Evolutionary conservation across 2,113 vertebrate species (phyloP), one percentile per base, ranked within the genome.

Genomic region (Edolisoma coerulescens): DNA sequence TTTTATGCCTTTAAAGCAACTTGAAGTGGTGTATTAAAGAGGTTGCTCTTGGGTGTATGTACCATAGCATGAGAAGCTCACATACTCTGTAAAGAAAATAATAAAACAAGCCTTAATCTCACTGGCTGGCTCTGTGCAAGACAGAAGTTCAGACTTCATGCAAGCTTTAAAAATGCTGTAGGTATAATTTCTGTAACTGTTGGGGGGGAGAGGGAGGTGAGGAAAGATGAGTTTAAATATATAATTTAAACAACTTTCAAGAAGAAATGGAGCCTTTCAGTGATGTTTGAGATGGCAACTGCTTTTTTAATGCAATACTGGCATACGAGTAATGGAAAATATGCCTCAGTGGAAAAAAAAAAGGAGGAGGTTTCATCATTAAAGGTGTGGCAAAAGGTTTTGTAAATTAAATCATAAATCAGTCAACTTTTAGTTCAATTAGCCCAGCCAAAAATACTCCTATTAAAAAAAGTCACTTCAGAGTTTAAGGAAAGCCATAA

Each of bases 401-500:
- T 96, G 90, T 93, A 97, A 98, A 97, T 97, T 96, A 97, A 96
- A 42, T 22, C 82, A 97, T 97, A 97, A 97, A 97, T 97, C 93
- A 94, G 70, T 97, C 96, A 94, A 88, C 63, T 97, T 98, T 96
- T 95, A 96, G 89, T 97, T 98, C 95, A 97, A 97, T 97, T 98
- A 97, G 61, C 74, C 68, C 68, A 92, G 94, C 84, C 91, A 96
- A 97, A 97, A 97, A 88, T 61, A 88, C 22, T 95, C 73, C 23
- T 92, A 85, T 91, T 93, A 77, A 95, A 94, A 91, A 91, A 96
- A 93, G 32, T 87, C 80, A 90, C 67, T 77, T 93, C 84, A 76
- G 84, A 83, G 59, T 93, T 97, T 94, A 95, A 87, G 88, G 94
- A 96, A 91, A 92, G 77, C 28, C 84, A 85, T 95, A 97, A 97